Evolutionary conservation across 2,888 invertebrate genomes (phyloP), one percentile per base, ranked within the genome.

Genomic region (Epirrhoe alternata): DNA sequence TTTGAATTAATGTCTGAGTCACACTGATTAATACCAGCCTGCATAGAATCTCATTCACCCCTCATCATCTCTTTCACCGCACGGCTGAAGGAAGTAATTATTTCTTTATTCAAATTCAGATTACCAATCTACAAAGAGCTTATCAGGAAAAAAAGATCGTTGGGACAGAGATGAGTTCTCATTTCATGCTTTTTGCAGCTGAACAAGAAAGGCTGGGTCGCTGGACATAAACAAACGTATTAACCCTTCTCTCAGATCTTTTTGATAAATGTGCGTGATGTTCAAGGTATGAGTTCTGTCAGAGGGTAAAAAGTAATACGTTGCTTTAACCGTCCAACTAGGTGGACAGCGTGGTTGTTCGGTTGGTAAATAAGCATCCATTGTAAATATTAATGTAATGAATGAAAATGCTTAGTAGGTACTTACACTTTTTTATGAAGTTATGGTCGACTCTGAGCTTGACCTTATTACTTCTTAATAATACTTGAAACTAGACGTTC

Each of bases 121-220:
- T 68, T 64, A 61, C 52, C 64, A 61, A 68, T 68, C 64, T 64
- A 68, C 68, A 68, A 68, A 68, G 57, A 61, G 67, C 67, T 68
- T 68, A 68, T 64, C 67, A 61, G 60, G 51, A 59, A 68, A 67
- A 58, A 64, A 64, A 63, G 61, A 58, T 63, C 67, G 42, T 24
- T 53, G 67, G 60, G 17, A 45, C 68, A 53, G 64, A 57, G 68
- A 61, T 64, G 67, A 68, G 68, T 57, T 68, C 57, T 61, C 64
- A 61, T 64, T 64, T 57, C 57, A 61, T 50, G 61, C 68, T 57
- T 5, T 16, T 14, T 35, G 10, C 30, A 38, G 61, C 30, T 63
- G 8, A 17, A 14, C 0, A 12, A 17, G 8, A 50, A 64, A 10
- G 33, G 53, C 64, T 64, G 54, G 24, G 14, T 30, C 50, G 55